Evolutionary conservation across 2,888 invertebrate species (phyloP), one percentile per base, ranked within the genome.

Genomic region (Sepioteuthis lessoniana): DNA sequence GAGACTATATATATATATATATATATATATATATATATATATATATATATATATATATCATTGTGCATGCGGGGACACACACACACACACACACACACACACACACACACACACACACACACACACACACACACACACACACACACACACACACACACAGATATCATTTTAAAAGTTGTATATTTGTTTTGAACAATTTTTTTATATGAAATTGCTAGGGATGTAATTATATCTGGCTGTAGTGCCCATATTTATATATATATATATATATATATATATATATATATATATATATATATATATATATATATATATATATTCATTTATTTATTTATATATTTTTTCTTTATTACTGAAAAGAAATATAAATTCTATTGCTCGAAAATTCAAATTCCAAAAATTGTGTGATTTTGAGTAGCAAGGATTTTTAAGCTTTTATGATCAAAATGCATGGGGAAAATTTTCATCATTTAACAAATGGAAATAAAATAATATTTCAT

Each of bases 181-280:
- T 42, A 50, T 50, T 50, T 50, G 16, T 50, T 50, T 50, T 25
- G 25, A 13, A 50, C 5, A n/a, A n/a, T n/a, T n/a, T 25, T 50
- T 50, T 42, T 5, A 42, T 5, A 42, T 42, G 7, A 42, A 42
- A 42, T 42, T 42, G 3, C 7, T 42, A 42, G 42, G 42, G 42
- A 3, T 42, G 42, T 42, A 42, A 3, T 42, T 42, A 42, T 7
- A 42, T 42, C 3, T 42, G 42, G 42, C 42, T 28, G 1, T 8
- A 28, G 25, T 60, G n/a, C n/a, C 31, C n/a, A 76, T 76, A 76
- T 76, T n/a, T 76, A 76, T 76, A 76, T 76, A 76, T 76, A 76
- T 76, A 76, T 76, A 76, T 76, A 76, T 76, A 76, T 76, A 76
- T 76, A 76, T 76, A 76, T 76, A 76, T 76, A 76, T 76, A 76